Base-by-base conservation (phyloP, 2,888 invertebrate species). In the Ferrisia virgata region DNA sequence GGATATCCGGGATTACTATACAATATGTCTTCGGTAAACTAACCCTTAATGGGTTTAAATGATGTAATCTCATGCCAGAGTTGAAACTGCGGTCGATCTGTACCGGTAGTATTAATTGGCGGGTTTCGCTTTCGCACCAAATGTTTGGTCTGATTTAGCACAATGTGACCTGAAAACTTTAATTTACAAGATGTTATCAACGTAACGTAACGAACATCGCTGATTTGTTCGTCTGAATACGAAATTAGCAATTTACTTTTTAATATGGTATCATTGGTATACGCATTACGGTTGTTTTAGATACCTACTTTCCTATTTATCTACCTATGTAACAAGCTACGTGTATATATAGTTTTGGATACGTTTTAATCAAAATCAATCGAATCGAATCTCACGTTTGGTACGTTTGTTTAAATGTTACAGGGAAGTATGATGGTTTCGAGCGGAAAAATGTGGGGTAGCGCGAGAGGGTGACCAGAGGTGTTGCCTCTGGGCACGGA, bases 401-500 rank as follows among this genome's bases (percentile, higher is more conserved):
- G 53, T 78, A 39, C 18, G 39, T 69, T 28, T 31, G 36, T 22
- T 39, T n/a, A n/a, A n/a, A 39, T 64, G 64, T 82, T 82, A 39
- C 69, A 82, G 82, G 69, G 69, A 25, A 82, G 82, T 69, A 82
- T 82, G 82, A 82, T 69, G 69, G 82, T 69, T 40, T 64, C 82
- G 11, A 69, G 82, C 11, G 82, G 69, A 25, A 82, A 82, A 79
- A 84, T 78, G 78, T 84, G 78, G 78, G 58, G 40, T 33, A 84
- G 84, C 28, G 47, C 84, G 53, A 25, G 58, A 39, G 78, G 78
- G 78, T 78, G 79, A 82, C 82, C 82, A 82, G 82, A 82, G 82
- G 82, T 82, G 4, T 28, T 82, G 82, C 82, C 82, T 82, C 64
- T 82, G 82, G 82, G 82, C 82, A 69, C 82, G 33, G 82, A 82